A percentile compares a stretch with the other conserved stretches of the same genome.
Conservation (phyloP, 2,797 vertebrate species). For the Sus cebifrons region DNA sequence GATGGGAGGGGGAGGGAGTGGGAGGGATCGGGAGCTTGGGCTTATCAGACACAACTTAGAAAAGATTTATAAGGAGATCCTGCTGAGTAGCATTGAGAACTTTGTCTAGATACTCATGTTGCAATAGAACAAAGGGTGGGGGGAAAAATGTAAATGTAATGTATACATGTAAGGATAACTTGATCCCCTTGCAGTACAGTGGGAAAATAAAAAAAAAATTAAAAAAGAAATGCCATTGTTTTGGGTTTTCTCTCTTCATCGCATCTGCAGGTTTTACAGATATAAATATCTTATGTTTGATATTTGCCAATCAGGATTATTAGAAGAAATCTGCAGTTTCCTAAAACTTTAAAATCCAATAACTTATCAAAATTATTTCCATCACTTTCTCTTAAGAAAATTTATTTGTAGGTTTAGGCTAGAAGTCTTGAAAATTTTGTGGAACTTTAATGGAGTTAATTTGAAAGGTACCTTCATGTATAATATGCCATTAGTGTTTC, state of each 20-base stretch:
- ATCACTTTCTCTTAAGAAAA: slow-evolving; percentile 60
- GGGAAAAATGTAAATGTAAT: too few species aligned
- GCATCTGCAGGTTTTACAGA: not conserved
- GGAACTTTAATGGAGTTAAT: slow-evolving; percentile 38
- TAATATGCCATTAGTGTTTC: too few species aligned
- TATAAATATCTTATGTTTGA: slow-evolving; percentile 41
- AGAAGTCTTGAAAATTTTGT: slow-evolving; percentile 38
- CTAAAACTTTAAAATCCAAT: not conserved
- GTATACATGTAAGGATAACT: too few species aligned
- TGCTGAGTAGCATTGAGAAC: too few species aligned
- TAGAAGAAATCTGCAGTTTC: slow-evolving; percentile 56
- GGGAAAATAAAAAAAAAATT: too few species aligned
- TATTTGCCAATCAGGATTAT: slow-evolving; percentile 54
- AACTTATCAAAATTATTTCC: not conserved
- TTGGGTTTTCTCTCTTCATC: slow-evolving; percentile 22
- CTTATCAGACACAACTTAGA: too few species aligned
- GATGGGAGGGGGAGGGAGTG: too few species aligned
- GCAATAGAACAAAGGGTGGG: too few species aligned
- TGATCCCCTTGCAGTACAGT: too few species aligned
- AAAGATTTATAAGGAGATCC: too few species aligned
- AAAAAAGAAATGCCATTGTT: not conserved
- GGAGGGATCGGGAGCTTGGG: too few species aligned
- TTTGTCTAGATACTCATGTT: too few species aligned
- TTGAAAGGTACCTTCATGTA: not conserved
- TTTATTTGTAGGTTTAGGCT: slow-evolving; percentile 25